Base-by-base conservation (phyloP, 1,140 invertebrate species). In the Mycetomoellerius zeteki region DNA sequence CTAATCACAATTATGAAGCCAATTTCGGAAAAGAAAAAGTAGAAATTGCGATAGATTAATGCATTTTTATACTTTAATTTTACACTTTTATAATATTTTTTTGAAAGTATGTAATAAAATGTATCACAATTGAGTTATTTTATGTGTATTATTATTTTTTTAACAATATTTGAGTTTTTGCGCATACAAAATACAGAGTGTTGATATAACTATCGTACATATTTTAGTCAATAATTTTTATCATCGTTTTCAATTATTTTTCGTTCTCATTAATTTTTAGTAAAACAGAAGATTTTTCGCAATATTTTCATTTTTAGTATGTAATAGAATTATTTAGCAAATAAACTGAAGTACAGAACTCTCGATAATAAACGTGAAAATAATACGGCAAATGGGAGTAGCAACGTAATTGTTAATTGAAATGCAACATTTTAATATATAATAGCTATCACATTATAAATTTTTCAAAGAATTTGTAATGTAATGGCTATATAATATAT, bases 71-170 rank as follows among this genome's bases (percentile, higher is more conserved):
- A 60, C 21, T 33, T 76, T 33, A 27, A 56, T 8, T 76, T 76
- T 64, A 33, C 8, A 30, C 12, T 37, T 37, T 21, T 60, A 47
- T 37, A 30, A 16, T 6, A 75, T 43, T 76, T 60, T 60, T 56
- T 24, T 56, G 8, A 50, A 60, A 60, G n/a, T 76, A 3, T 58
- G n/a, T 76, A 58, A 76, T 76, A 58, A 76, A 37, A 19, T 60
- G 8, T 19, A 58, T 37, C 52, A n/a, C 1, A 24, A 16, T 60
- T 58, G 52, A 43, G 2, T 75, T 76, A 76, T 76, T 37, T 76
- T 6, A 52, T 60, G 37, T 43, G 1, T 65, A 37, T 37, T 33
- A 30, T 33, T 0, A 37, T 0, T 37, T 58, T 72, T 0, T 56
- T 73, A 3, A 37, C 4, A 72, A 54, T 19, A 73, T 73, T 72